A percentile compares a stretch with the other conserved stretches of the same genome.
phyloP scores from a whole-genome alignment of 2,797 vertebrate genomes.

The Bradypus variegatus region DNA sequence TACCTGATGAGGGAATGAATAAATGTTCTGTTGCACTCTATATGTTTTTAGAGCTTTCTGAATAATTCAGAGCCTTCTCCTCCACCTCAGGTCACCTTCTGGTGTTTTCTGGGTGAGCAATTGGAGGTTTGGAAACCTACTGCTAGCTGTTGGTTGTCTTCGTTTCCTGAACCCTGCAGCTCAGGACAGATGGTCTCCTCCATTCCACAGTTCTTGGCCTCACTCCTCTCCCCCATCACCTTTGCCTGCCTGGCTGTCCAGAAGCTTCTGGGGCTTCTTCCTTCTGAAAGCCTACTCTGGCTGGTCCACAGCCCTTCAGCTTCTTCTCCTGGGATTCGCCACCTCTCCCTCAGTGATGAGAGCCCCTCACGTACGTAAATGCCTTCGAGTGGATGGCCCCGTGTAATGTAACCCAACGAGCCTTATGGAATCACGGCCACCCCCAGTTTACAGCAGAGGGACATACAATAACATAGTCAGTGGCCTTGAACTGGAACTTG shows the following conservation, averaged over 20 bases:
- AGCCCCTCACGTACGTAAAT: not conserved
- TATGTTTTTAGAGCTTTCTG: not conserved
- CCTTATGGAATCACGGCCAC: not conserved
- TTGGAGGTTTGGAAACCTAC: not conserved
- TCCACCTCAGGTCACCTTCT: not conserved
- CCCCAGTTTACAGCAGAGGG: not conserved
- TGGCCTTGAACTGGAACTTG: not conserved
- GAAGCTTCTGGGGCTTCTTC: not conserved
- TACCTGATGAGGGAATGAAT: not conserved
- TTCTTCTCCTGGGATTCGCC: not conserved
- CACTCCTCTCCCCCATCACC: not conserved
- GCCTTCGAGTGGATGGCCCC: not conserved
- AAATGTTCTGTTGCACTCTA: not conserved
- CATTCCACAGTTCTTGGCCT: too few species aligned
- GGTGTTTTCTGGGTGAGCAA: not conserved
- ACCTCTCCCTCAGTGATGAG: not conserved
- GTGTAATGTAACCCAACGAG: not conserved
- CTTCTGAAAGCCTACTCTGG: not conserved
- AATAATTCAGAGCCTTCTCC: not conserved
- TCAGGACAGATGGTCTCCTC: not conserved
- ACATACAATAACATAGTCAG: not conserved
- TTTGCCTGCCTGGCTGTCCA: not conserved
- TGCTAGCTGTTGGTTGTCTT: not conserved
- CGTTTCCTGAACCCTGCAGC: not conserved
- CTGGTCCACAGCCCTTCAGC: not conserved